These are phyloP conservation scores for Latrodectus hesperus DNA, from an alignment of 2,888 invertebrate genomes.

Conservation along the genomic window DNA sequence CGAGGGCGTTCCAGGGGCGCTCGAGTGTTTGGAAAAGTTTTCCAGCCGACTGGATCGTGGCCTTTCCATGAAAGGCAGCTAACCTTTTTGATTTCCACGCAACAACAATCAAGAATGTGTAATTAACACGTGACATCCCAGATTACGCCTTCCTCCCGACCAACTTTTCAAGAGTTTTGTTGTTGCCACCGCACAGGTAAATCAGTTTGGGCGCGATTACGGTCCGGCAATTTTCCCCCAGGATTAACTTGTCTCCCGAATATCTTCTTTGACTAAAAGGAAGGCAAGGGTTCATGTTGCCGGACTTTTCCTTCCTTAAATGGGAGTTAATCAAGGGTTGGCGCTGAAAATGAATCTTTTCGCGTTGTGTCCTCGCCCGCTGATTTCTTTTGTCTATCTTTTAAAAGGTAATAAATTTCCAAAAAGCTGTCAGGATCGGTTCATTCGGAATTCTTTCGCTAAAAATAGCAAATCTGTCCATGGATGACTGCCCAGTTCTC, in stretches of 20 bases:
- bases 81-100: conserved; percentile 1
- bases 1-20: conserved; percentile 27
- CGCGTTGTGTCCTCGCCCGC: background rate
- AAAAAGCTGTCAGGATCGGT: no score
- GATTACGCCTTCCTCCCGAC: conserved; percentile 15
- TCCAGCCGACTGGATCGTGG: conserved; percentile 20
- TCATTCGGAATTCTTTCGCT: no score
- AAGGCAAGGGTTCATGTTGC: background rate
- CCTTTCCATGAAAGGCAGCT: background rate
- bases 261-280: background rate
- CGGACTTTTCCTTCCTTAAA: background rate
- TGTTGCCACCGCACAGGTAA: conserved; percentile 25
- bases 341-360: background rate
- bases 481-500: no score
- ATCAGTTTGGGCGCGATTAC: conserved; percentile 51
- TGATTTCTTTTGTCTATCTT: conserved; percentile 1
- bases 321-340: background rate
- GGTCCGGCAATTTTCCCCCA: conserved; percentile 25
- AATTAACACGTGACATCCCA: conserved; percentile 43
- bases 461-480: no score
- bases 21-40: conserved; percentile 35
- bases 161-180: conserved; percentile 17
- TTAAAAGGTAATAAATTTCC: conserved; percentile 5
- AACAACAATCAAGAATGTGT: conserved; percentile 21
- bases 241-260: conserved; percentile 45